A percentile compares a stretch with the other conserved stretches of the same genome.
Evolutionary conservation across 2,113 vertebrate genomes (phyloP).

Genomic region (Odontophorus gujanensis): DNA sequence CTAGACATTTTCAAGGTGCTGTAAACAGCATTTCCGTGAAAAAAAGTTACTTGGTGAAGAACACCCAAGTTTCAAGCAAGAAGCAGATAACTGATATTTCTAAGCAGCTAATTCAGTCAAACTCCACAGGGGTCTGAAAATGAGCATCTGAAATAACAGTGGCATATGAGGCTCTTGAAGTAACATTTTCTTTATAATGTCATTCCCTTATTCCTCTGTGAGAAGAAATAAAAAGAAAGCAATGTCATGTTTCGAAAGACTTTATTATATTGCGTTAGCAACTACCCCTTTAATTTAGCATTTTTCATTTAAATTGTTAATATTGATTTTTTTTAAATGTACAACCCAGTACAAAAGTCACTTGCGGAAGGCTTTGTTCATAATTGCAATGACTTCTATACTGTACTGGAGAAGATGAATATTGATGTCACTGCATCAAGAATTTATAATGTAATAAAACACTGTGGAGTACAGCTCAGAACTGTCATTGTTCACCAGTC

Average conservation of each 20-base stretch:
- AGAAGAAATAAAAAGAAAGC: neutral
- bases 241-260: neutral
- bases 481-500: neutral
- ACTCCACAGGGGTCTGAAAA: conserved; percentile 12
- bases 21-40: neutral
- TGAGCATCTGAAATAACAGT: neutral
- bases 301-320: conserved; percentile 59
- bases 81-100: neutral
- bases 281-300: conserved; percentile 9
- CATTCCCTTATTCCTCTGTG: neutral
- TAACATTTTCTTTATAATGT: neutral
- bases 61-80: neutral
- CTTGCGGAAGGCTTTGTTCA: conserved; percentile 21
- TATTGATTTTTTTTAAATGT: conserved; percentile 48
- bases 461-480: neutral
- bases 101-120: neutral
- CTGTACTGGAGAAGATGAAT: conserved; percentile 49
- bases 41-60: neutral
- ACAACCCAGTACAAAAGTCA: conserved; percentile 19
- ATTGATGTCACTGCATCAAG: conserved; percentile 22
- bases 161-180: neutral
- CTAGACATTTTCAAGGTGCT: neutral
- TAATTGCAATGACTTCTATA: conserved; percentile 46
- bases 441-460: conserved; percentile 61
- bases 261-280: conserved; percentile 11